Evolutionary conservation across 2,113 vertebrate genomes (phyloP).

Genomic region (Bos taurus): ARS-UCD2.0 NC_037330.1:83007501-83008000

Average conservation of each 20-base stretch:
- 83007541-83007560: not conserved
- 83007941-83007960: not conserved
- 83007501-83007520: not conserved
- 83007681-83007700: not conserved
- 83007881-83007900: no score
- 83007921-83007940: not conserved
- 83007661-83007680: not conserved
- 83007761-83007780: not conserved
- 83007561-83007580: not conserved
- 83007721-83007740: not conserved
- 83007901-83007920: not conserved
- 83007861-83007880: not conserved
- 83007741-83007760: not conserved
- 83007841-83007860: not conserved
- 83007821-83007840: not conserved
- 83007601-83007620: not conserved
- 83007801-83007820: not conserved
- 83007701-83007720: not conserved
- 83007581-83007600: not conserved
- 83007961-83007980: not conserved
- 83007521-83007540: not conserved
- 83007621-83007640: not conserved
- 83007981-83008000: not conserved
- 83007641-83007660: not conserved
- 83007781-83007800: not conserved